phyloP scores from a whole-genome alignment of 2,113 vertebrate species.

The Camelus dromedarius region DNA sequence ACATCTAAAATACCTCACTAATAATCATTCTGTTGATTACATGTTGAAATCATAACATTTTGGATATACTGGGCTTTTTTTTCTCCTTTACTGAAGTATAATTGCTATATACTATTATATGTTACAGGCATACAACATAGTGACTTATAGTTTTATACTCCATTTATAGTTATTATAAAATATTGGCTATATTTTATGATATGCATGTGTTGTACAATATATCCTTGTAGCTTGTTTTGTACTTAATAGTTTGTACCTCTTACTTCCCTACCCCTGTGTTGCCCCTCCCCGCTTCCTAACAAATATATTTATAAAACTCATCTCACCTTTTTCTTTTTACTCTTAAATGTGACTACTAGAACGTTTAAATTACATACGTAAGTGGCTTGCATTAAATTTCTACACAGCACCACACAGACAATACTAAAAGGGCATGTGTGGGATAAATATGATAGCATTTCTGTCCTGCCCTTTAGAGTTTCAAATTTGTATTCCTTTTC shows the following conservation, averaged over 20 bases:
- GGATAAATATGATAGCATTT: neutral
- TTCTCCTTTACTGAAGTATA: too few species aligned
- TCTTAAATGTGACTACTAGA: neutral
- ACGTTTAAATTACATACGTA: neutral
- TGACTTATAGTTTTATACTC: too few species aligned
- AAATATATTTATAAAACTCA: constrained; percentile 24
- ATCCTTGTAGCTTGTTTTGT: too few species aligned
- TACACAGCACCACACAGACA: neutral
- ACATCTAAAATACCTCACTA: neutral
- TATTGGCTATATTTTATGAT: too few species aligned
- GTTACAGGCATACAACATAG: too few species aligned
- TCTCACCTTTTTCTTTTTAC: neutral
- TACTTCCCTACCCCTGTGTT: too few species aligned
- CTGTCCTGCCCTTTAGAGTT: neutral
- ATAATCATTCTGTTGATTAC: constrained; percentile 16
- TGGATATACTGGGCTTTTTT: neutral
- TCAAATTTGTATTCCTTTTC: neutral
- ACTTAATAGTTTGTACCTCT: too few species aligned
- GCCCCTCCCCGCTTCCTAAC: neutral
- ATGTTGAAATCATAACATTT: constrained; percentile 20
- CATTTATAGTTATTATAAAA: too few species aligned
- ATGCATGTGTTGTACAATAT: too few species aligned
- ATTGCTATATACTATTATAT: too few species aligned
- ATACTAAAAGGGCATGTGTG: neutral
- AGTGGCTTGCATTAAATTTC: neutral